phyloP scores from a whole-genome alignment of 2,113 vertebrate genomes.

The Peromyscus polionotus region DNA sequence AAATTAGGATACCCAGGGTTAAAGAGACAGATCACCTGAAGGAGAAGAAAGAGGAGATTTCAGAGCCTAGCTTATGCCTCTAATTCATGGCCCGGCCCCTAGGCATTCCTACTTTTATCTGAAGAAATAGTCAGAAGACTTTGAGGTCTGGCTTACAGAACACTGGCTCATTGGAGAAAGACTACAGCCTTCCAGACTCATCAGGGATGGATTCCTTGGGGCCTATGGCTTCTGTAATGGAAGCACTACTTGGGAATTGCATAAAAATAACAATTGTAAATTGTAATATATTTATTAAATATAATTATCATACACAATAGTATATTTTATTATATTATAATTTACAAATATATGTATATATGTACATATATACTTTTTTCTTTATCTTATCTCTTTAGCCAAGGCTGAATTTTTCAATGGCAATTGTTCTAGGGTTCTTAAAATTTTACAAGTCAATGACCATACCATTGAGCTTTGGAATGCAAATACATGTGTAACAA shows the following conservation, averaged over 20 bases:
- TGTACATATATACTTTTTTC: neutral
- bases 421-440: neutral
- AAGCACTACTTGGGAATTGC: neutral
- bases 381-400: neutral
- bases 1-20: neutral
- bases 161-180: neutral
- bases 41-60: neutral
- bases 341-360: neutral
- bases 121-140: neutral
- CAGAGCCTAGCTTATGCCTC: no score
- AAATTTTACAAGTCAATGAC: neutral
- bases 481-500: neutral
- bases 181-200: neutral
- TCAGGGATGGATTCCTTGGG: neutral
- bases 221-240: no score
- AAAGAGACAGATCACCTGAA: neutral
- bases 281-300: no score
- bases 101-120: neutral
- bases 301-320: no score
- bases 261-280: neutral
- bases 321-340: no score
- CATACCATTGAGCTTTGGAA: neutral
- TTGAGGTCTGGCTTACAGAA: neutral
- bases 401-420: neutral
- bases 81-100: neutral